A percentile compares a stretch with the other conserved stretches of the same genome.
phyloP scores from a whole-genome alignment of 2,888 invertebrate genomes.

The Pandemis corylana region DNA sequence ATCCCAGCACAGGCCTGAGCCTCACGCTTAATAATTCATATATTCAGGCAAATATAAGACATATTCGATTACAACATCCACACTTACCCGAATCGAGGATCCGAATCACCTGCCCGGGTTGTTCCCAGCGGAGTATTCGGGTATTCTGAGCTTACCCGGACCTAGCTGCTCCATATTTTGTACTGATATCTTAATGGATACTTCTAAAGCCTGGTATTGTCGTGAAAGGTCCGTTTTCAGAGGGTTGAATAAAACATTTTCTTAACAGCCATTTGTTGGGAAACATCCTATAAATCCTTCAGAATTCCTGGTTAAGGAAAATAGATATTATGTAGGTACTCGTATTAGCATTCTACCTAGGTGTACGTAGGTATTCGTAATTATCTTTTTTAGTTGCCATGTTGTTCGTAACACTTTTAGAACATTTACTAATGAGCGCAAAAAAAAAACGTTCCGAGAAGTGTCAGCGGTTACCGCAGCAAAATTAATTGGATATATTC shows the following conservation, averaged over 20 bases:
- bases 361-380: background rate
- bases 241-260: slow-evolving; percentile 18
- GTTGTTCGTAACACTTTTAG: background rate
- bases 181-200: slow-evolving; percentile 16
- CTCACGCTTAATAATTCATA: slow-evolving; percentile 12
- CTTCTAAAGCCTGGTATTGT: slow-evolving; percentile 10
- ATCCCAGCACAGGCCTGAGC: background rate
- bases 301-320: slow-evolving; percentile 2
- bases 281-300: slow-evolving; percentile 14
- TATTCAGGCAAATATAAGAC: slow-evolving; percentile 15
- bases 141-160: background rate
- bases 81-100: background rate
- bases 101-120: background rate
- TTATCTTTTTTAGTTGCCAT: background rate
- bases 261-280: slow-evolving; percentile 2
- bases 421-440: background rate
- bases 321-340: background rate
- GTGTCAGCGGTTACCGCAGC: background rate
- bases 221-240: slow-evolving; percentile 10
- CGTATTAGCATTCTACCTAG: background rate
- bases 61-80: slow-evolving; percentile 23
- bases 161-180: background rate
- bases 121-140: slow-evolving; percentile 2
- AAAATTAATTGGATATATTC: slow-evolving; percentile 15
- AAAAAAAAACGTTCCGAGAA: background rate